Evolutionary conservation across 2,888 invertebrate species (phyloP).

Genomic region (Tolmerus cingulatus): DNA sequence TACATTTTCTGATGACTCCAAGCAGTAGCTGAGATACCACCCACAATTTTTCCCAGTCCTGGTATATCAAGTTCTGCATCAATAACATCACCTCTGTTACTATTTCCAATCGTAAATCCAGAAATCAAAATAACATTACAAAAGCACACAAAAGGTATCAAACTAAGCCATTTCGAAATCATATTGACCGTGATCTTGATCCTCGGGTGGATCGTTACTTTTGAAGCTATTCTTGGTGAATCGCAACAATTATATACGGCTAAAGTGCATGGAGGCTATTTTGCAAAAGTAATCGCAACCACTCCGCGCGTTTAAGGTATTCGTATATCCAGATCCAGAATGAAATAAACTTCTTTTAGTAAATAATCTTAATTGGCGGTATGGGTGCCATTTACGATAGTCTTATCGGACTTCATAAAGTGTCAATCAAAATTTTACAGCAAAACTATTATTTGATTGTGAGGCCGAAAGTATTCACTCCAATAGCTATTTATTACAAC

Average conservation of each 20-base stretch:
- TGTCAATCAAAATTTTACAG: background rate
- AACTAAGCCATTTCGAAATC: background rate
- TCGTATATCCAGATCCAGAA: background rate
- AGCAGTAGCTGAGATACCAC: conserved; percentile 54
- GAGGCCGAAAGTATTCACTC: background rate
- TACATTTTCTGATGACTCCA: conserved; percentile 58
- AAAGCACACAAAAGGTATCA: background rate
- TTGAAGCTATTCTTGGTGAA: background rate
- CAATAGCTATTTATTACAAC: background rate
- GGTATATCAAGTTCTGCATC: conserved; percentile 47
- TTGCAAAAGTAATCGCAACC: background rate
- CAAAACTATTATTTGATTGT: background rate
- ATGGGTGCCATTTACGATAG: background rate
- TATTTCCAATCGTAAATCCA: background rate
- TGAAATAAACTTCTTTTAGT: background rate
- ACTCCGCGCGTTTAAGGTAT: background rate
- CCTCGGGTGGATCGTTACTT: background rate
- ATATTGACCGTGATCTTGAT: background rate
- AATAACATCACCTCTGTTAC: background rate
- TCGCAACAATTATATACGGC: background rate
- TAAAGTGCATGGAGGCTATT: background rate
- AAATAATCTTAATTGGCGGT: background rate
- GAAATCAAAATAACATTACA: background rate
- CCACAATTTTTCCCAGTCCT: conserved; percentile 55
- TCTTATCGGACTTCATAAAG: background rate